Base-by-base conservation (phyloP, 2,797 vertebrate species). In the Periophthalmus magnuspinnatus region DNA sequence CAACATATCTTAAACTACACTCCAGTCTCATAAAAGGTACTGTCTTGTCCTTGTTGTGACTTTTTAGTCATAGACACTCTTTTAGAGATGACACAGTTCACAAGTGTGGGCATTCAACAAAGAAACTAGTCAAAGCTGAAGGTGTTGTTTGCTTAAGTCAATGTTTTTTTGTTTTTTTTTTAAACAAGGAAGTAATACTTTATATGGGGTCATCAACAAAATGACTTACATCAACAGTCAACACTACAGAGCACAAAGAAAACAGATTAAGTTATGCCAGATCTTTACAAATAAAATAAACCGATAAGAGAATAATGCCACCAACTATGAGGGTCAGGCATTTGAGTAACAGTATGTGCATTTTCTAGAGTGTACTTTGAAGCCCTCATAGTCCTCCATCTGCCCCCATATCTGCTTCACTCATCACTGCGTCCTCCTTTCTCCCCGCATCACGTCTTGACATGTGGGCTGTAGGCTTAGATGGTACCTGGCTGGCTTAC, bases 381-480 rank as follows among this genome's bases (percentile, higher is more conserved):
- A 72, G 72, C 71, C 48, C 50, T 45, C 65, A 71, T 66, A 57
- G 62, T 32, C 58, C 68, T 70, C 41, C 41, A 48, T n/a, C 68
- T 67, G n/a, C 59, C 62, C 77, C 56, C 34, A 64, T 64, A 65
- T 62, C 65, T 68, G 66, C 70, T 68, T 75, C 71, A 69, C 55
- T 69, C 62, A 72, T 60, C 67, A 33, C 65, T 73, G 19, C 57
- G 58, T 36, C 55, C 78, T 54, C 54, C 48, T 65, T 54, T 65
- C 28, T 52, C 52, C 28, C 47, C 3, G 74, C 60, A 63, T 86
- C 80, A 77, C 71, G 78, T 68, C 38, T 72, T 78, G 78, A 83
- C 79, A 85, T 79, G 74, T 77, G 76, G 81, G 76, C 80, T 86
- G 76, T 66, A 77, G 73, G n/a, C 66, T 79, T 57, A 28, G 33